Conservation (phyloP, 2,113 vertebrate species). For the Sitta europaea region DNA sequence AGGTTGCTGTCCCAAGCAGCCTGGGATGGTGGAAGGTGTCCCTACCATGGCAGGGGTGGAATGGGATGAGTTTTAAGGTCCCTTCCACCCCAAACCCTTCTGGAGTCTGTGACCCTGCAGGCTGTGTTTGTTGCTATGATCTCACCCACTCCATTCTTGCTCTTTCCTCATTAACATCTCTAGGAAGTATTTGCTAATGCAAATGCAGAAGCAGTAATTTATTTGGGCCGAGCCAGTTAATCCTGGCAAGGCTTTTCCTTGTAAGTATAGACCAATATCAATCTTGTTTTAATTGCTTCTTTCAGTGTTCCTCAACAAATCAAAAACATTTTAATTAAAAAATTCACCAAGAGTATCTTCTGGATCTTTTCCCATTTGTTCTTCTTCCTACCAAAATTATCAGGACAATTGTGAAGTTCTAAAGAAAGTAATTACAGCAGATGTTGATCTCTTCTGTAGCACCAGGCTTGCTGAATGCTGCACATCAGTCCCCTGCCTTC, state of each 20-base stretch:
- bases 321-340: slow-evolving; percentile 62
- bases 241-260: background rate
- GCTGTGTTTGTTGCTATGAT: background rate
- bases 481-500: background rate
- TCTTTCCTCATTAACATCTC: background rate
- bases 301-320: background rate
- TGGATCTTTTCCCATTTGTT: slow-evolving; percentile 42
- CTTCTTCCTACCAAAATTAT: slow-evolving; percentile 27
- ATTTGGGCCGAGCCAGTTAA: slow-evolving; percentile 16
- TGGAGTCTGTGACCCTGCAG: background rate
- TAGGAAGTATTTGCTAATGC: background rate
- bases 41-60: background rate
- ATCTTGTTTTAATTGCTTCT: slow-evolving; percentile 40
- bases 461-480: background rate
- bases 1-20: background rate
- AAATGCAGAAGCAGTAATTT: slow-evolving; percentile 23
- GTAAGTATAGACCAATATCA: background rate
- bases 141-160: background rate
- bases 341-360: slow-evolving; percentile 32
- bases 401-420: slow-evolving; percentile 11
- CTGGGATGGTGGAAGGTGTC: background rate
- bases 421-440: slow-evolving; percentile 52
- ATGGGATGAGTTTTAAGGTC: fast-evolving
- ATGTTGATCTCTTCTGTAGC: slow-evolving; percentile 3
- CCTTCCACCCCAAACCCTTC: background rate